Conservation (phyloP, 2,797 vertebrate species). For the Pogoniulus pusillus region DNA sequence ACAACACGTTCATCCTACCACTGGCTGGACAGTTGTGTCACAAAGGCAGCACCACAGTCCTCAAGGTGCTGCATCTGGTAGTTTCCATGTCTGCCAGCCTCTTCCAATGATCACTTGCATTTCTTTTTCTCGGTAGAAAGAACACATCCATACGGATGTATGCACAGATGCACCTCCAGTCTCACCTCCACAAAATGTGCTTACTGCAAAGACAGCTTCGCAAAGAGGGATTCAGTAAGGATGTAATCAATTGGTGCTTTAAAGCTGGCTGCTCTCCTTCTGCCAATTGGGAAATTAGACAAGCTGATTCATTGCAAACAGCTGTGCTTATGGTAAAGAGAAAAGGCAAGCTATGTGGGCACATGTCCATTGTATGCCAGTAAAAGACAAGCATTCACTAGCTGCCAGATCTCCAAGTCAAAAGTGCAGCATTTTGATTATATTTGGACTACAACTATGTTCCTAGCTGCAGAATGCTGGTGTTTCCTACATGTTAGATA, state of each 20-base stretch:
- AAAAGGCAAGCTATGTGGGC: conserved; percentile 12
- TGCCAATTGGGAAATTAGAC: conserved; percentile 74
- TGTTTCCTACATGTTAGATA: neutral
- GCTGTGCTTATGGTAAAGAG: conserved; percentile 60
- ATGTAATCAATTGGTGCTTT: conserved; percentile 51
- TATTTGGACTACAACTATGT: neutral
- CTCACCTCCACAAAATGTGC: too few species aligned
- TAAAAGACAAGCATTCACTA: conserved; percentile 50
- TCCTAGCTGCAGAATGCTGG: neutral
- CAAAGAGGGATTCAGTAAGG: neutral
- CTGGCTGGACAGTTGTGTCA: too few species aligned
- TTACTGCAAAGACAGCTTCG: neutral
- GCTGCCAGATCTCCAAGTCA: neutral
- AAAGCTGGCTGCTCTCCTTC: conserved; percentile 39
- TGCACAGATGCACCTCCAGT: too few species aligned
- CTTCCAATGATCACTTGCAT: too few species aligned
- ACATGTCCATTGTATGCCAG: conserved; percentile 40
- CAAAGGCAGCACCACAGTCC: too few species aligned
- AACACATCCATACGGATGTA: too few species aligned
- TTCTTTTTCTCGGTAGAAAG: too few species aligned
- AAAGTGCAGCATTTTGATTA: neutral
- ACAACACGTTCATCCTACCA: too few species aligned
- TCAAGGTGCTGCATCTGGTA: too few species aligned
- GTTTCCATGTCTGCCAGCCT: too few species aligned
- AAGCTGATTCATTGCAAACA: conserved; percentile 77